Evolutionary conservation across 2,797 vertebrate genomes (phyloP).

Genomic region (Rachycentron canadum): DNA sequence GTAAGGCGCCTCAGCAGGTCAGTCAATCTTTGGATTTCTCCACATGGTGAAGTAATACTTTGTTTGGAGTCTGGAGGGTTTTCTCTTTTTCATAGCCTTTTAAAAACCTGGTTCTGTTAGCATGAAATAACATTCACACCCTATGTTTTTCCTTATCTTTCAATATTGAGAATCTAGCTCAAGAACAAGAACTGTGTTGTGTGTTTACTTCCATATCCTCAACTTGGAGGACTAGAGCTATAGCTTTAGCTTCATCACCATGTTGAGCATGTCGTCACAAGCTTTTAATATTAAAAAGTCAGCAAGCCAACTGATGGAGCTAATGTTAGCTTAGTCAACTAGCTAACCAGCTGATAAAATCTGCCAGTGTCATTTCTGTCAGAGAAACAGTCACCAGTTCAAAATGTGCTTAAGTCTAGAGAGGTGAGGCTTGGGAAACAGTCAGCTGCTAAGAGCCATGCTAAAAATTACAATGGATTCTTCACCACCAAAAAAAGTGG

Average conservation of each 20-base stretch:
- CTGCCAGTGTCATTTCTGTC: not conserved
- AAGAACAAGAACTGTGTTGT: not conserved
- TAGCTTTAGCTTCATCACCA: not conserved
- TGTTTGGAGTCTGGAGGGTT: not conserved
- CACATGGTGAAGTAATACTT: not conserved
- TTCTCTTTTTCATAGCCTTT: not conserved
- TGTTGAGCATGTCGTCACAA: not conserved
- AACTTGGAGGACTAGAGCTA: not conserved
- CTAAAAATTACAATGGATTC: constrained; percentile 1
- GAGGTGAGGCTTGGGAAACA: not conserved
- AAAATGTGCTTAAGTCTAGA: not conserved
- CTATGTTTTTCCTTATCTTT: not conserved
- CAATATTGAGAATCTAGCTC: not conserved
- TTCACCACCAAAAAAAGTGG: not conserved
- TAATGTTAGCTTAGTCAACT: too few species aligned
- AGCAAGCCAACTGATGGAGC: not conserved
- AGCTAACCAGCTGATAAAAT: not conserved
- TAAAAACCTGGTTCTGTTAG: not conserved
- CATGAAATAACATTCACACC: not conserved
- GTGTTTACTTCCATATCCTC: not conserved
- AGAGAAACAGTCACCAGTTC: too few species aligned
- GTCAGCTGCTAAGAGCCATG: not conserved
- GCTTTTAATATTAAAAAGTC: not conserved
- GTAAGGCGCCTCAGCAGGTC: not conserved
- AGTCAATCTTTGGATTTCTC: not conserved